phyloP scores from a whole-genome alignment of 2,888 invertebrate species.

The Lithophane ornitopus region DNA sequence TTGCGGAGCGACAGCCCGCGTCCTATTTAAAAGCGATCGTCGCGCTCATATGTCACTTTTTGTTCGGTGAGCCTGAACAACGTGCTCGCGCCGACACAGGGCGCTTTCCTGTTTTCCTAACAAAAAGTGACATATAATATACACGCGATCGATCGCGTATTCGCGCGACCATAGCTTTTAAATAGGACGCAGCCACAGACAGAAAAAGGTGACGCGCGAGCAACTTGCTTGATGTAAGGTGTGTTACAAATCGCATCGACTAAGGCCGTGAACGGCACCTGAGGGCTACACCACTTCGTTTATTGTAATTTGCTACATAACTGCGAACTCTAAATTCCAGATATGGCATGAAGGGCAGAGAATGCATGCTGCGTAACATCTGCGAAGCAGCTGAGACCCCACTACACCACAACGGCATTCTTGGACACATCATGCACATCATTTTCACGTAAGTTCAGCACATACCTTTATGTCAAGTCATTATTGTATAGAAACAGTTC shows the following conservation, averaged over 20 bases:
- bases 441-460: slow-evolving; percentile 92
- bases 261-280: background rate
- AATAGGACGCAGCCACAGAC: too few species aligned
- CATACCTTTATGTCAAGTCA: too few species aligned
- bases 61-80: too few species aligned
- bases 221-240: background rate
- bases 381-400: slow-evolving; percentile 93
- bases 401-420: slow-evolving; percentile 91
- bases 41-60: too few species aligned
- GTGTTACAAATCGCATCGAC: background rate
- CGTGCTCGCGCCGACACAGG: too few species aligned
- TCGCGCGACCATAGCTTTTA: too few species aligned
- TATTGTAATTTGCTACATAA: background rate
- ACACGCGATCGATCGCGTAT: too few species aligned
- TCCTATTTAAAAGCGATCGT: too few species aligned
- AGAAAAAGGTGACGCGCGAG: background rate
- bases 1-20: background rate
- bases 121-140: too few species aligned
- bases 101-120: too few species aligned
- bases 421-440: slow-evolving; percentile 93
- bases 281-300: background rate
- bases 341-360: slow-evolving; percentile 91
- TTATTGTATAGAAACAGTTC: background rate
- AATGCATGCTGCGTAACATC: slow-evolving; percentile 92
- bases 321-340: slow-evolving; percentile 74